These are phyloP conservation scores for Lycia hirtaria DNA, from an alignment of 2,888 invertebrate genomes.

Conservation along the genomic window DNA sequence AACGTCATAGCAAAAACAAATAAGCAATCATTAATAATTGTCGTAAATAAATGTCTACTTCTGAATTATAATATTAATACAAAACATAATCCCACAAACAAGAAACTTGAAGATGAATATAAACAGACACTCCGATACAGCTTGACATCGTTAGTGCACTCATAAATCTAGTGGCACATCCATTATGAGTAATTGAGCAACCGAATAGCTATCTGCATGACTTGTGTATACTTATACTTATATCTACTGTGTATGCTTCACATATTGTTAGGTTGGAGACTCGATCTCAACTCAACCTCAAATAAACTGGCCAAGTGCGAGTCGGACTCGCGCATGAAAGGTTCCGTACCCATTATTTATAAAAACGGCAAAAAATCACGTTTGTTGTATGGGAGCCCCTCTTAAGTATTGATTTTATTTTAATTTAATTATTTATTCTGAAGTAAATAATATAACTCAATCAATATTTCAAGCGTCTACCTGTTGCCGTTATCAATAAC, in stretches of 20 bases:
- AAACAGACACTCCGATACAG: conserved; percentile 36
- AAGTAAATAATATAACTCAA: too few species aligned
- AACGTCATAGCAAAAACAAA: neutral
- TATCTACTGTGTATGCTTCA: neutral
- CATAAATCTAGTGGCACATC: conserved; percentile 40
- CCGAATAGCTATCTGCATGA: conserved; percentile 12
- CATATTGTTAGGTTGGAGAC: neutral
- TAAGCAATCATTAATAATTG: neutral
- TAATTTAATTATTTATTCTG: too few species aligned
- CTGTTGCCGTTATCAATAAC: neutral
- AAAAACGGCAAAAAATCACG: too few species aligned
- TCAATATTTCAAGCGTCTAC: too few species aligned
- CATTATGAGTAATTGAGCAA: conserved; percentile 45
- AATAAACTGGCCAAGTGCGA: neutral
- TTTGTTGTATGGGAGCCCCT: too few species aligned
- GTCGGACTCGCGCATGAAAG: neutral
- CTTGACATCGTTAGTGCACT: conserved; percentile 43
- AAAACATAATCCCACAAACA: conserved; percentile 19
- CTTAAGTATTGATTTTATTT: too few species aligned
- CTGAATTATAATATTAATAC: conserved; percentile 10
- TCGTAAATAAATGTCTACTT: neutral
- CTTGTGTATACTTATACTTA: neutral
- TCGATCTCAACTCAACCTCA: neutral
- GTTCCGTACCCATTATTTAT: too few species aligned
- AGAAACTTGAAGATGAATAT: conserved; percentile 20